Conservation (phyloP, 2,797 vertebrate species). For the Anguilla pacifica region DNA sequence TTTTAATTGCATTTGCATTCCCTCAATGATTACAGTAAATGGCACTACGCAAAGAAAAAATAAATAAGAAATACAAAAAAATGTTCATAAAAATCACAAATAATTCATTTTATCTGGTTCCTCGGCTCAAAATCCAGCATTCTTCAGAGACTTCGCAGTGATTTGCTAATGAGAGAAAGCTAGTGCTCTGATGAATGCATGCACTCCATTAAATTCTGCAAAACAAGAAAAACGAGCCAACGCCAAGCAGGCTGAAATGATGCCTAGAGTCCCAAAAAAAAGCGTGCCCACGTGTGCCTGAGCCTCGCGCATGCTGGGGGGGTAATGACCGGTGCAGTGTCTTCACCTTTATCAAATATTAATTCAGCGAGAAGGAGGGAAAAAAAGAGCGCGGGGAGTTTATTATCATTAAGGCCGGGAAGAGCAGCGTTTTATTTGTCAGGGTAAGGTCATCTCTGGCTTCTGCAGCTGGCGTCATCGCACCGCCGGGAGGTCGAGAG, state of each 20-base stretch:
- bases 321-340: neutral
- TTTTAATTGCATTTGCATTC: neutral
- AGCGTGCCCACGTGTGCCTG: neutral
- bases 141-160: neutral
- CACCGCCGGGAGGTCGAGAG: neutral
- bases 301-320: neutral
- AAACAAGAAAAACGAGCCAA: neutral
- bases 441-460: conserved; percentile 5
- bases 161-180: neutral
- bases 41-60: neutral
- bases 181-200: neutral
- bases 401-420: conserved; percentile 11
- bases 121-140: neutral
- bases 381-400: neutral
- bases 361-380: neutral
- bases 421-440: conserved; percentile 1
- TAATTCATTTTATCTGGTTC: conserved; percentile 6
- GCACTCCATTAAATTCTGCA: neutral
- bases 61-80: neutral
- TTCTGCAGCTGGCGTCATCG: neutral
- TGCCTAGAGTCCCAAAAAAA: neutral
- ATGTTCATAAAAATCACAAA: neutral
- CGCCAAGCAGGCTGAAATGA: neutral
- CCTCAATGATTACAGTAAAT: neutral
- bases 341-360: conserved; percentile 22